These are phyloP conservation scores for Macaria liturata DNA, from an alignment of 2,888 invertebrate genomes.

Conservation along the genomic window DNA sequence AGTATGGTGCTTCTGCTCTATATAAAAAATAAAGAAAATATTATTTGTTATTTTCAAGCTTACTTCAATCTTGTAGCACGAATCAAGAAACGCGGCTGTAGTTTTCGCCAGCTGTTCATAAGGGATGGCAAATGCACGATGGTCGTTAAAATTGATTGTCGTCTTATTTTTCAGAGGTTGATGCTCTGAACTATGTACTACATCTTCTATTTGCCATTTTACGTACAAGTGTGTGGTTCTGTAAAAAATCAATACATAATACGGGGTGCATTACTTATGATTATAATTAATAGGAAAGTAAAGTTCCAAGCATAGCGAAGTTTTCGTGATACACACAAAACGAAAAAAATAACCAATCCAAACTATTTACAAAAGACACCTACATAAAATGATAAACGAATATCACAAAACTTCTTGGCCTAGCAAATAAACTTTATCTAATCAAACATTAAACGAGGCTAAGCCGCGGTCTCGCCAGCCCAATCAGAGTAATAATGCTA, in stretches of 20 bases:
- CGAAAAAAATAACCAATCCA: too few relatives aligned
- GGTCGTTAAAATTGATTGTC: constrained; percentile 53
- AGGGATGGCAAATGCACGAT: constrained; percentile 49
- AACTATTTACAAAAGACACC: too few relatives aligned
- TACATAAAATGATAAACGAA: too few relatives aligned
- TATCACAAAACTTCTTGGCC: too few relatives aligned
- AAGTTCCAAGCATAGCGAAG: too few relatives aligned
- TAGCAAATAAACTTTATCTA: not conserved
- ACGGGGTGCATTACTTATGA: too few relatives aligned
- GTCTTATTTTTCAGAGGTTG: constrained; percentile 35
- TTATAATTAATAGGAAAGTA: too few relatives aligned
- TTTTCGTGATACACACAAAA: too few relatives aligned
- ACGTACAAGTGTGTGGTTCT: constrained; percentile 63
- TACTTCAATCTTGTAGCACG: constrained; percentile 58
- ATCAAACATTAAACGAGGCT: not conserved
- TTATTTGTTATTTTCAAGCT: not conserved
- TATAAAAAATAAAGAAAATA: too few relatives aligned
- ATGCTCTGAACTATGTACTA: constrained; percentile 47
- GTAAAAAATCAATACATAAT: constrained; percentile 6
- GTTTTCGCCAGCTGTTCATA: constrained; percentile 38
- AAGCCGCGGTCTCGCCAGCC: constrained; percentile 6
- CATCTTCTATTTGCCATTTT: constrained; percentile 54
- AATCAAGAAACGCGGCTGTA: constrained; percentile 50
- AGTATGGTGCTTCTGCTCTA: not conserved
- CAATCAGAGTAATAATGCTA: constrained; percentile 13